phyloP scores from a whole-genome alignment of 2,797 vertebrate genomes.

The Buphagus erythrorhynchus region DNA sequence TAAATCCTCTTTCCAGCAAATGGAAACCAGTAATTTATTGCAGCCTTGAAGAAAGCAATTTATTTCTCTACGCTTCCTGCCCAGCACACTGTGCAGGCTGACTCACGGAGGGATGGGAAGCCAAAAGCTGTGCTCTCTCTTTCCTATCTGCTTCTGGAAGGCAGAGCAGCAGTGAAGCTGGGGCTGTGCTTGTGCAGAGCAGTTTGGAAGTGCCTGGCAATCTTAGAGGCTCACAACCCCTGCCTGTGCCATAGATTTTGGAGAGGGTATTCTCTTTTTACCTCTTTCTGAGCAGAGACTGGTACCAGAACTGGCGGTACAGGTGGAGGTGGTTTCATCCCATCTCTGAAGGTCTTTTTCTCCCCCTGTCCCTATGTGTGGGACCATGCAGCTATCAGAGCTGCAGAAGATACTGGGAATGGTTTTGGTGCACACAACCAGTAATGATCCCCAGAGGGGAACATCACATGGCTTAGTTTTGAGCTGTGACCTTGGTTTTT shows the following conservation, averaged over 20 bases:
- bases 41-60: neutral
- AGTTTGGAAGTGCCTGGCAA: neutral
- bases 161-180: neutral
- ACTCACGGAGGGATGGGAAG: neutral
- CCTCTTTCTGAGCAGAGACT: neutral
- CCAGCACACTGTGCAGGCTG: neutral
- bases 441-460: neutral
- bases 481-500: neutral
- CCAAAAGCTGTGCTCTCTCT: conserved; percentile 1
- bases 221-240: neutral
- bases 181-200: neutral
- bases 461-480: neutral
- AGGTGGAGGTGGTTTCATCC: neutral
- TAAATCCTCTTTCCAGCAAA: conserved; percentile 57
- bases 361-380: neutral
- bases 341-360: neutral
- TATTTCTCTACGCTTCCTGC: neutral
- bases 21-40: conserved; percentile 59
- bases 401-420: neutral
- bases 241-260: neutral
- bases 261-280: neutral
- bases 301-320: neutral
- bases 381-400: neutral
- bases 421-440: neutral
- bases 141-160: neutral